Conservation (phyloP, 2,888 invertebrate species). For the Digitonthophagus gazella region DNA sequence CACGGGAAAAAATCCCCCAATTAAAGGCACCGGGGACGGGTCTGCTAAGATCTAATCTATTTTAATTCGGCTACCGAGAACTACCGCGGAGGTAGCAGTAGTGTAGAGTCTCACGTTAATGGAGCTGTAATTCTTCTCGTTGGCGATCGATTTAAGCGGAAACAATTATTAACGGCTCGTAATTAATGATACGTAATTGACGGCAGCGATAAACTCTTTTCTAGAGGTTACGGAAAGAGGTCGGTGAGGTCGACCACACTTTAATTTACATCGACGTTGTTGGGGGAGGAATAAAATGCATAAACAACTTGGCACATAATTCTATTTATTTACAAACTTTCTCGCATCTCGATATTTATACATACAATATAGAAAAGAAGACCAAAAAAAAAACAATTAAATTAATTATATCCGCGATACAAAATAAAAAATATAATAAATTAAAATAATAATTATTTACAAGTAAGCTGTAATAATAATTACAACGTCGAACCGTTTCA, state of each 20-base stretch:
- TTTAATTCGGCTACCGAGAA: constrained; percentile 14
- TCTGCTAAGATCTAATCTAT: constrained; percentile 14
- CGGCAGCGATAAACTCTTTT: too few relatives aligned
- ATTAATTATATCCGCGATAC: not conserved
- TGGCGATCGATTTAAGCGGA: not conserved
- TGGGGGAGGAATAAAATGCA: not conserved
- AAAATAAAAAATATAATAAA: constrained; percentile 12
- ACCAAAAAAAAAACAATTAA: not conserved
- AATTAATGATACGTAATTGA: too few relatives aligned
- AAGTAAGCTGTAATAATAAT: constrained; percentile 3
- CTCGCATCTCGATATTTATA: constrained; percentile 9
- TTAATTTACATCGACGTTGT: too few relatives aligned
- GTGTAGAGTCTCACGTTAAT: constrained; percentile 8
- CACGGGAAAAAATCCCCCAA: constrained; percentile 10
- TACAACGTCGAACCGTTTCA: not conserved
- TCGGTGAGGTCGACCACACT: too few relatives aligned
- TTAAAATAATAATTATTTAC: constrained; percentile 11
- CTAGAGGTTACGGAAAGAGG: too few relatives aligned
- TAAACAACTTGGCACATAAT: constrained; percentile 10
- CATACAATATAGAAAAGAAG: constrained; percentile 5
- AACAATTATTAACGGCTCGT: too few relatives aligned
- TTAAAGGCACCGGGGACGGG: constrained; percentile 7
- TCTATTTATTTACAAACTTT: constrained; percentile 15
- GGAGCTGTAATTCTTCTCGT: constrained; percentile 11
- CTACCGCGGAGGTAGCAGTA: constrained; percentile 12